Evolutionary conservation across 2,113 vertebrate genomes (phyloP), one percentile per base, ranked within the genome.

Genomic region (Romanogobio albipinnatus): DNA sequence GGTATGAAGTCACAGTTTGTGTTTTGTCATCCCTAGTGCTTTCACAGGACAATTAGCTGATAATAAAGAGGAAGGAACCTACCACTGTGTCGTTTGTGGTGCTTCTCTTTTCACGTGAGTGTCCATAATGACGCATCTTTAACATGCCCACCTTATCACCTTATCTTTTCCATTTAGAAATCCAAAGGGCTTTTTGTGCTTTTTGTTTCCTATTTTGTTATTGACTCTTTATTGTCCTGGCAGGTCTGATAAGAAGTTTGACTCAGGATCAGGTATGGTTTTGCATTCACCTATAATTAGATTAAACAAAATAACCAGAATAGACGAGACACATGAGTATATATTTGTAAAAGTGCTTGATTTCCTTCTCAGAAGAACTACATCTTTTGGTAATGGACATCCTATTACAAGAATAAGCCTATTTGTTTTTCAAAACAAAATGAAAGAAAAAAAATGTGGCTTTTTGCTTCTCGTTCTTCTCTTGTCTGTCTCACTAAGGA

Each of bases 191-290:
- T 56, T 26, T 64, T 61, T 11, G 6, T 11, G 6, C 7, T 45
- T 1, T 53, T 51, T 51, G n/a, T 51, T 51, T 51, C 17, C 43
- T 73, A 14, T 39, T 51, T 29, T 74, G 4, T 70, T 70, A 64
- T 15, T 64, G 24, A 64, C 9, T 3, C 80, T 39, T 86, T 0
- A 86, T 81, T 94, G 81, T 43, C 81, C 88, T 96, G 95, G 19
- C 88, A 99, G 98, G 92, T 99, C 98, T 70, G 94, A 93, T 91
- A 96, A 95, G 74, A 99, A 99, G 93, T 99, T 97, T 95, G 97
- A 99, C 94, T 99, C 98, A 1, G 96, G 96, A 88, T 99, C 98
- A 95, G 98, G 98, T 99, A 94, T 93, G 96, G 94, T 58, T 86
- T 64, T 47, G 19, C 13, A 59, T n/a, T 47, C 22, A 47, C 22